Evolutionary conservation across 2,113 vertebrate genomes (phyloP).

Genomic region (Merops nubicus): DNA sequence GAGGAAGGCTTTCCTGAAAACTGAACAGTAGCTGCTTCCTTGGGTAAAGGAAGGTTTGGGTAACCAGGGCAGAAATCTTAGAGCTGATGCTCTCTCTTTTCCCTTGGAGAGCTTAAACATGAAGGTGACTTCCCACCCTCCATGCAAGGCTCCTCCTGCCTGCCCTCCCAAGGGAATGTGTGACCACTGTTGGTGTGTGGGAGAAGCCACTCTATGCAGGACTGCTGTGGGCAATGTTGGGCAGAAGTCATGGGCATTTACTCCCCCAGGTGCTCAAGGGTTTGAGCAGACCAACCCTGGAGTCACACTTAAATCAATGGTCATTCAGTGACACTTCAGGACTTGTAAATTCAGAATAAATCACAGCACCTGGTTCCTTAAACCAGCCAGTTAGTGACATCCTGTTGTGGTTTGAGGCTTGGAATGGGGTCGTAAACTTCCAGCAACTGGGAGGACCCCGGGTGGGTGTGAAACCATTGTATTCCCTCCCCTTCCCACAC

Average conservation of each 20-base stretch:
- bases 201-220: background rate
- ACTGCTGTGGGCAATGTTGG: background rate
- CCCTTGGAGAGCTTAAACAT: background rate
- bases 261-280: background rate
- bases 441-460: no score
- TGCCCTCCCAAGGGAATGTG: background rate
- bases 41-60: background rate
- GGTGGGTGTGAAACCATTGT: no score
- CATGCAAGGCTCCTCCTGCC: background rate
- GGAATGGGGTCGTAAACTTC: no score
- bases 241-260: background rate
- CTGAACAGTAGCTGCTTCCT: background rate
- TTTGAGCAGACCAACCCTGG: background rate
- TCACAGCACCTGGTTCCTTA: background rate
- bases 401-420: no score
- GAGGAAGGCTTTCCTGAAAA: background rate
- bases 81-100: background rate
- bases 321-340: background rate
- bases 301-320: accelerated
- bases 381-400: background rate
- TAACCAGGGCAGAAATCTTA: background rate
- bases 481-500: no score
- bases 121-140: background rate
- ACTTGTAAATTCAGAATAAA: background rate
- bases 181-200: accelerated